A percentile compares a stretch with the other conserved stretches of the same genome.
These are phyloP conservation scores for Drosophila mojavensis DNA, from an alignment of 1,140 invertebrate species.

Conservation along the genomic window DNA sequence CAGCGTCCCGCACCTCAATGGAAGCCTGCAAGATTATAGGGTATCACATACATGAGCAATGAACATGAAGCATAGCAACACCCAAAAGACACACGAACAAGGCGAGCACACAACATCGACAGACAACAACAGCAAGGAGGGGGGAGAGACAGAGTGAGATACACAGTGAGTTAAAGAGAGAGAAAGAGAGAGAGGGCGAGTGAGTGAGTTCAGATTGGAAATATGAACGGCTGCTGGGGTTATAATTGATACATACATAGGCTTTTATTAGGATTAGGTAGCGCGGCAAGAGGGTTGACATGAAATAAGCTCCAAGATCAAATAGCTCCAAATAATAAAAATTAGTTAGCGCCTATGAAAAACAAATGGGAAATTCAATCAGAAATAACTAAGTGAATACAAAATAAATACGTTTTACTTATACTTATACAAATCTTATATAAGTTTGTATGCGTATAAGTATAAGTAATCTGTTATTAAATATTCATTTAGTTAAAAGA, in stretches of 20 bases:
- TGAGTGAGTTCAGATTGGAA: background rate
- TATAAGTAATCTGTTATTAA: too few relatives aligned
- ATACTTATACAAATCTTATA: too few relatives aligned
- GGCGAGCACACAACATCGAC: conserved; percentile 16
- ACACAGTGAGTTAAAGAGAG: background rate
- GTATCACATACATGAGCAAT: background rate
- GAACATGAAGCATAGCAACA: too few relatives aligned
- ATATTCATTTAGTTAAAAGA: too few relatives aligned
- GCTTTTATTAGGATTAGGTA: conserved; percentile 4
- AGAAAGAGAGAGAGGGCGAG: background rate
- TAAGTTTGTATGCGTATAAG: too few relatives aligned
- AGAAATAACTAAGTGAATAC: conserved; percentile 1
- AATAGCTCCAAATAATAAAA: conserved; percentile 10
- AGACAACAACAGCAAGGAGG: conserved; percentile 14
- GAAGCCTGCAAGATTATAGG: conserved; percentile 86
- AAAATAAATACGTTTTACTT: too few relatives aligned
- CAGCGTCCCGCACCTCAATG: conserved; percentile 89
- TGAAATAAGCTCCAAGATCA: conserved; percentile 7
- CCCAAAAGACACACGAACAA: background rate
- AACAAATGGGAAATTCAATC: conserved; percentile 5
- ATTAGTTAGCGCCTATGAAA: conserved; percentile 1
- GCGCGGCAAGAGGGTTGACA: conserved; percentile 5
- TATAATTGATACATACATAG: conserved; percentile 19
- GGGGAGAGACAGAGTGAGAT: background rate
- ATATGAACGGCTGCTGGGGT: background rate